A percentile compares a stretch with the other conserved stretches of the same genome.
phyloP scores from a whole-genome alignment of 2,113 vertebrate species.

The Forbesichthys agassizii region DNA sequence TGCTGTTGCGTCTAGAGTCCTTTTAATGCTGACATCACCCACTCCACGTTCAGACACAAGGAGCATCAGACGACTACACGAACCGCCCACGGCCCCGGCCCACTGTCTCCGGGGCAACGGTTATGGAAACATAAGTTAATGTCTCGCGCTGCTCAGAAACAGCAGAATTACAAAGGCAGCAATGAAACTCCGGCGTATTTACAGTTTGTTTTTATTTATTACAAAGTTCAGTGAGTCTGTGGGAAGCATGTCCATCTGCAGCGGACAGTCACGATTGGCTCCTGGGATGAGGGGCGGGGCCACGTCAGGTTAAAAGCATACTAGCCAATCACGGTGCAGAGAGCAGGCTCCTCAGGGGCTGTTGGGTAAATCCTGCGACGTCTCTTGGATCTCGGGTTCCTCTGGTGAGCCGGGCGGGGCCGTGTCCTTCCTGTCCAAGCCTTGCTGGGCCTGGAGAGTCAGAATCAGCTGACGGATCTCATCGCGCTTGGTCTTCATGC shows the following conservation, averaged over 20 bases:
- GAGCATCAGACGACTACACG: slow-evolving; percentile 52
- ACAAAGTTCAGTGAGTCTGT: slow-evolving; percentile 67
- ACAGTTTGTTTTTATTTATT: slow-evolving; percentile 85
- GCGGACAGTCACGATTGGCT: slow-evolving; percentile 74
- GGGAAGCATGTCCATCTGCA: slow-evolving; percentile 55
- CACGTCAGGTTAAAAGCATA: neutral
- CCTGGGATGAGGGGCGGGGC: slow-evolving; percentile 43
- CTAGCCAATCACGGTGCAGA: slow-evolving; percentile 8
- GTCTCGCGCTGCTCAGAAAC: slow-evolving; percentile 72
- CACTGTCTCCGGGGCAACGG: slow-evolving; percentile 61
- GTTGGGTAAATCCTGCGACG: slow-evolving; percentile 68
- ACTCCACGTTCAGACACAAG: slow-evolving; percentile 57
- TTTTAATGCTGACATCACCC: slow-evolving; percentile 64
- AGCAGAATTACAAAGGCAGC: slow-evolving; percentile 89
- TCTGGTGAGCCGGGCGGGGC: slow-evolving; percentile 28
- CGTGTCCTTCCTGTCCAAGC: slow-evolving; percentile 72
- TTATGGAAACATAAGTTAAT: slow-evolving; percentile 84
- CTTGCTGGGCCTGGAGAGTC: slow-evolving; percentile 86
- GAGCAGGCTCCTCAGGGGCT: slow-evolving; percentile 66
- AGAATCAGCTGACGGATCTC: slow-evolving; percentile 93
- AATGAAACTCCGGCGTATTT: slow-evolving; percentile 88
- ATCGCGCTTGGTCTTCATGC: slow-evolving; percentile 97
- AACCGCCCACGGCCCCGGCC: slow-evolving; percentile 18
- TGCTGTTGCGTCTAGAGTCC: slow-evolving; percentile 51
- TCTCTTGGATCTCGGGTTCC: slow-evolving; percentile 59